Base-by-base conservation (phyloP, 2,113 vertebrate species). In the Isurus oxyrinchus region DNA sequence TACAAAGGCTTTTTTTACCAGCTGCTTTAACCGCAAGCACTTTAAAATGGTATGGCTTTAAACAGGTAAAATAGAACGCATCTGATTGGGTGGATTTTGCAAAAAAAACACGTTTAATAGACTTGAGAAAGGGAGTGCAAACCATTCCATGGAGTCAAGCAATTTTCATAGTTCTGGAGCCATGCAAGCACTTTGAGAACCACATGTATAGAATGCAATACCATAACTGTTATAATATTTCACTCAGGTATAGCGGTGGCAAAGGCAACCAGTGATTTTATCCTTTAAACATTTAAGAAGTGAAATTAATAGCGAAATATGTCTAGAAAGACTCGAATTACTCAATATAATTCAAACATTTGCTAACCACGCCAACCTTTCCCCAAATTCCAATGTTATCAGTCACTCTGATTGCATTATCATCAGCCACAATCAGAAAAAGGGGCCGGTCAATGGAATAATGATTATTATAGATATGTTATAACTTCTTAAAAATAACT, bases 371-470 rank as follows among this genome's bases (percentile, higher is more conserved):
- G 57, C 3, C 40, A 40, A 13, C 40, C 1, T 27, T 49, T 49
- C 21, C 63, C 66, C 23, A 10, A 0, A 8, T 25, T 2, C 61
- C 63, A 11, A 55, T 55, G 11, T 59, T 27, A 91, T 44, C 31
- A 59, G 27, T 16, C 55, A 55, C 55, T 55, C 87, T n/a, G 23
- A 88, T 5, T 25, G 40, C 84, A 61, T 63, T 23, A 69, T 31
- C 3, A 95, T 23, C 16, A 94, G 14, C 40, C 23, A 67, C 35
- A 95, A 63, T 94, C 90, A 94, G 35, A 8, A n/a, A 66, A n/a
- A n/a, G 59, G 61, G 59, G n/a, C 27, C n/a, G n/a, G 90, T 66
- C 90, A 66, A 94, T 40, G 35, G n/a, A 93, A 93, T 93, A n/a
- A 93, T 14, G 55, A 61, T 21, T 49, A 84, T 59, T 59, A 61